Evolutionary conservation across 1,140 invertebrate genomes (phyloP), one percentile per base, ranked within the genome.

Genomic region (Patella vulgata): DNA sequence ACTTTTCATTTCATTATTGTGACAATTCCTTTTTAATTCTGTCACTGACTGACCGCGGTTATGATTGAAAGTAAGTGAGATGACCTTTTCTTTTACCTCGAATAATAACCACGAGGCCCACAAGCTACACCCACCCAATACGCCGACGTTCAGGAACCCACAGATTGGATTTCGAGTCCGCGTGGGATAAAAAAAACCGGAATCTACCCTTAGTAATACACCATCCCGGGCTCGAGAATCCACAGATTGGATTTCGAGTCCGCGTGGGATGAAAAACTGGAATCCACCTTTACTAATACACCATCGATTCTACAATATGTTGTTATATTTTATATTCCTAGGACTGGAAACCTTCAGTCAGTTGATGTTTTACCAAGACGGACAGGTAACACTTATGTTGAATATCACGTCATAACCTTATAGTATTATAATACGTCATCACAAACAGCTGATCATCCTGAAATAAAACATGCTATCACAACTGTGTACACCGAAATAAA

Each of bases 301-400:
- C 1, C 17, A 21, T 27, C 31, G n/a, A 30, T 4, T 39, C 3
- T 39, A 40, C 44, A 11, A 21, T 28, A 47, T 5, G 21, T 31
- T 3, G 4, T 21, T 40, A 48, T 43, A 30, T 31, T 4, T 59
- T 48, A 39, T 33, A 40, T 48, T 57, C 43, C 51, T n/a, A 73
- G 71, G 71, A 30, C 40, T 74, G 9, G 68, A 74, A 58, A 74
- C 71, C 30, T 66, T 74, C 50, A 71, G 71, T 21, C 71, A 74
- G 61, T 47, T 74, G 0, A 31, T 71, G 30, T 71, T 52, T 14
- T 31, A 44, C 3, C 40, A 21, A 50, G 58, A 21, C 21, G 12
- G 42, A 62, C 58, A n/a, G n/a, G n/a, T n/a, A n/a, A n/a, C n/a
- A n/a, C n/a, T n/a, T n/a, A n/a, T n/a, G n/a, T n/a, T n/a, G n/a